Percentiles rank a stretch among this genome's conserved stretches.
These are phyloP conservation scores for Bimastos eiseni DNA, from an alignment of 2,888 invertebrate species.

Conservation along the genomic window DNA sequence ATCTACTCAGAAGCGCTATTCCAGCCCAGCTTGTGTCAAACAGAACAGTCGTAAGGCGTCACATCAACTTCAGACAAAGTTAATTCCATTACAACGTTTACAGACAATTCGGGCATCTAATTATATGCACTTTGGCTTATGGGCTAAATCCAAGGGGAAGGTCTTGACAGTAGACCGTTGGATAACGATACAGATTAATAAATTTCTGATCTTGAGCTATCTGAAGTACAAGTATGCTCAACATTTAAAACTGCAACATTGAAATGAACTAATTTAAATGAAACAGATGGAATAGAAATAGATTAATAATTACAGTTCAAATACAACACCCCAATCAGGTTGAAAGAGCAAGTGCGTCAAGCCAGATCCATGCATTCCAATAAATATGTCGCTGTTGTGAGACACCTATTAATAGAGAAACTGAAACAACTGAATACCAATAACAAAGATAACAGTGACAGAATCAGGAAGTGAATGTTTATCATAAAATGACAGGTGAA, in stretches of 20 bases:
- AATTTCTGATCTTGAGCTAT: background rate
- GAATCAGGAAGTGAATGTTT: background rate
- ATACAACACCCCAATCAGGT: slow-evolving; percentile 93
- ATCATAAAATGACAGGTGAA: background rate
- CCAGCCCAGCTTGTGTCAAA: too few species aligned
- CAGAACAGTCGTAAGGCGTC: too few species aligned
- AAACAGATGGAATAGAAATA: background rate
- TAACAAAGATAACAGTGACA: background rate
- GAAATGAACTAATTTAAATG: background rate
- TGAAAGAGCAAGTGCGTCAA: slow-evolving; percentile 91
- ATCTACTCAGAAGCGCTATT: too few species aligned
- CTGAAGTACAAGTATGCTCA: too few species aligned
- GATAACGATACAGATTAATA: background rate
- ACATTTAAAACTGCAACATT: background rate
- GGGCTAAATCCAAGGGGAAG: background rate
- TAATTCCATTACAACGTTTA: too few species aligned
- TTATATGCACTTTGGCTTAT: background rate
- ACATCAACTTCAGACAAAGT: too few species aligned
- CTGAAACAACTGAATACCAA: too few species aligned
- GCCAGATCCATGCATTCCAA: slow-evolving; percentile 97
- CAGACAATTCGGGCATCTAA: too few species aligned
- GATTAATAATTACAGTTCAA: slow-evolving; percentile 47
- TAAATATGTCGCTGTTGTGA: slow-evolving; percentile 87
- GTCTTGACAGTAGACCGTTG: background rate
- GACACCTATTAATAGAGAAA: slow-evolving; percentile 62